Conservation (phyloP, 1,140 invertebrate species). For the Gonioctena quinquepunctata region DNA sequence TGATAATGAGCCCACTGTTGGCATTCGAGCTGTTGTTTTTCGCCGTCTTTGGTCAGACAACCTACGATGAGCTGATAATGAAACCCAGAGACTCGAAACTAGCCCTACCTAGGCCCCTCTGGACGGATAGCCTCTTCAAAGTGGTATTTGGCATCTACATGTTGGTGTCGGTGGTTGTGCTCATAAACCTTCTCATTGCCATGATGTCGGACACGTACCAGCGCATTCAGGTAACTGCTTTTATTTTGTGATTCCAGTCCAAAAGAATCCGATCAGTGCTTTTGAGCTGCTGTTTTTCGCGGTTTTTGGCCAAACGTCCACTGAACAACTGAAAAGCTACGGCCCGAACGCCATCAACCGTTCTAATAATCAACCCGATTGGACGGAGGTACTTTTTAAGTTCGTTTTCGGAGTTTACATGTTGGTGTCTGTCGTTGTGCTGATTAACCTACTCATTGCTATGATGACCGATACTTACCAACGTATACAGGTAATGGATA, state of each 20-base stretch:
- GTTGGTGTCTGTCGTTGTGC: slow-evolving; percentile 96
- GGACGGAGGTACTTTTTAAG: slow-evolving; percentile 82
- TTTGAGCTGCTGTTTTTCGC: slow-evolving; percentile 99
- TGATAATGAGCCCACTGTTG: slow-evolving; percentile 83
- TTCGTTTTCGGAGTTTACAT: slow-evolving; percentile 90
- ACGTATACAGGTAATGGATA: slow-evolving; percentile 81
- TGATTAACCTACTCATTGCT: slow-evolving; percentile 99
- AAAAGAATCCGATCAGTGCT: slow-evolving; percentile 78
- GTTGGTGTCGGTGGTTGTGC: slow-evolving; percentile 95
- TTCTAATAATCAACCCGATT: slow-evolving; percentile 66
- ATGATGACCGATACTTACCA: slow-evolving; percentile 99
- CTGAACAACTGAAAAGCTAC: slow-evolving; percentile 72
- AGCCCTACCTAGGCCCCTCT: slow-evolving; percentile 61
- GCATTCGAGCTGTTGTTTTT: slow-evolving; percentile 97
- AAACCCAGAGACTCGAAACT: slow-evolving; percentile 52
- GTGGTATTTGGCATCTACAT: slow-evolving; percentile 94
- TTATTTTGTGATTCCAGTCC: slow-evolving; percentile 75
- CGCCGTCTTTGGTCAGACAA: slow-evolving; percentile 95
- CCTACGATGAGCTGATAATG: slow-evolving; percentile 79
- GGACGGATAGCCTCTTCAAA: slow-evolving; percentile 82
- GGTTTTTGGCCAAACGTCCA: slow-evolving; percentile 95
- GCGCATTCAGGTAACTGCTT: slow-evolving; percentile 82
- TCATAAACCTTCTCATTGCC: slow-evolving; percentile 98
- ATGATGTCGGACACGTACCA: slow-evolving; percentile 99
- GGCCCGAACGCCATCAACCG: slow-evolving; percentile 52